Percentiles rank a stretch among this genome's conserved stretches.
phyloP scores from a whole-genome alignment of 2,113 vertebrate species.

The Trogon melanurus region DNA sequence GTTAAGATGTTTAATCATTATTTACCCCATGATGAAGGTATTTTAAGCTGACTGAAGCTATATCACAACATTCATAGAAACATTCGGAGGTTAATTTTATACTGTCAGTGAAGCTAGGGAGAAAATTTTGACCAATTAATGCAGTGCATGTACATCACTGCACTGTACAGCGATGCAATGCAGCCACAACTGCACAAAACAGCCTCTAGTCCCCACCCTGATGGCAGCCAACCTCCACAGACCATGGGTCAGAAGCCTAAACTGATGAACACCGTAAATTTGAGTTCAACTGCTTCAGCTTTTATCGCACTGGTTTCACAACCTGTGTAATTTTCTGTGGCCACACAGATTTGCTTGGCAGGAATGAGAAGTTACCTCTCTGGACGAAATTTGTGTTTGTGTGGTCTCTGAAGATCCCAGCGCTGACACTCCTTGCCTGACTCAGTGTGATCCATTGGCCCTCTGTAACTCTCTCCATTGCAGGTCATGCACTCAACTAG shows the following conservation, averaged over 20 bases:
- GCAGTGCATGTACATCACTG: neutral
- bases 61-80: neutral
- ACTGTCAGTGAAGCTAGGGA: neutral
- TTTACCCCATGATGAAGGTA: neutral
- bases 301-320: neutral
- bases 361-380: slow-evolving; percentile 82
- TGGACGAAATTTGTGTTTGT: slow-evolving; percentile 91
- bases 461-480: slow-evolving; percentile 95
- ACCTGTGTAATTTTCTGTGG: neutral
- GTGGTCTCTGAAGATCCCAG: slow-evolving; percentile 94
- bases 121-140: neutral
- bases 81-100: neutral
- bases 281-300: neutral
- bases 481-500: slow-evolving; percentile 94
- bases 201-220: neutral
- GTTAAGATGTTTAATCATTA: neutral
- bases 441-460: slow-evolving; percentile 96
- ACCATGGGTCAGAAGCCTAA: neutral
- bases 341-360: neutral
- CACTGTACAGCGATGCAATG: neutral
- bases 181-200: neutral
- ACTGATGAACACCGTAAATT: neutral
- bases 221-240: neutral
- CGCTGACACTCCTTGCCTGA: slow-evolving; percentile 94
- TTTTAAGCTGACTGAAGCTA: neutral